Conservation (phyloP, 2,113 vertebrate genomes). For the Cheirogaleus medius region DNA sequence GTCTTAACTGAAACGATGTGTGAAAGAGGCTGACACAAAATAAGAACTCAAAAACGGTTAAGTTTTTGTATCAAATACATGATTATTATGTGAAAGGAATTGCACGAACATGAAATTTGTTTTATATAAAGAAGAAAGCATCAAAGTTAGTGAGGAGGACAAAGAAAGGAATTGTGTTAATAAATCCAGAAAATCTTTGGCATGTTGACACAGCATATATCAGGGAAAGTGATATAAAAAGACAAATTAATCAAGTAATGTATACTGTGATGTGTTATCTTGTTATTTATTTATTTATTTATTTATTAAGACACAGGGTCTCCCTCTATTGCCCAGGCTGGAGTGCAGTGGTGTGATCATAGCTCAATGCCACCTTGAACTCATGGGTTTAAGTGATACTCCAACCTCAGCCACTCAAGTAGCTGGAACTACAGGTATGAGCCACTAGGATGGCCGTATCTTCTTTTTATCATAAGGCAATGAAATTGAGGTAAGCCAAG, state of each 20-base stretch:
- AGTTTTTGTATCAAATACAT: background rate
- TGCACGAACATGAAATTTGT: background rate
- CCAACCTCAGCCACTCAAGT: too few species aligned
- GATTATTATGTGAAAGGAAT: background rate
- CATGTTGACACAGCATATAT: background rate
- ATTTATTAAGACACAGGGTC: too few species aligned
- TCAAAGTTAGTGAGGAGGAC: background rate
- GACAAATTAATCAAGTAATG: background rate
- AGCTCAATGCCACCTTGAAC: too few species aligned
- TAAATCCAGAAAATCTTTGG: background rate
- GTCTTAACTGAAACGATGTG: background rate
- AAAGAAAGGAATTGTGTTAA: background rate
- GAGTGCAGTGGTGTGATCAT: too few species aligned
- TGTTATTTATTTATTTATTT: background rate
- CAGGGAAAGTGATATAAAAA: background rate
- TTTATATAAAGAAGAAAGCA: background rate
- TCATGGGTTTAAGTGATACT: too few species aligned
- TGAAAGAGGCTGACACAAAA: background rate
- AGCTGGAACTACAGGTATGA: too few species aligned
- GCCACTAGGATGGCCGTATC: too few species aligned
- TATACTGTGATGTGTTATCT: background rate
- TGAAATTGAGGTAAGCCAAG: background rate
- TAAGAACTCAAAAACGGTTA: background rate
- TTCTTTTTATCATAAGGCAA: background rate
- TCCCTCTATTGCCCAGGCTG: too few species aligned